Conservation (phyloP, 2,888 invertebrate species). For the Tenthredo mesomela region DNA sequence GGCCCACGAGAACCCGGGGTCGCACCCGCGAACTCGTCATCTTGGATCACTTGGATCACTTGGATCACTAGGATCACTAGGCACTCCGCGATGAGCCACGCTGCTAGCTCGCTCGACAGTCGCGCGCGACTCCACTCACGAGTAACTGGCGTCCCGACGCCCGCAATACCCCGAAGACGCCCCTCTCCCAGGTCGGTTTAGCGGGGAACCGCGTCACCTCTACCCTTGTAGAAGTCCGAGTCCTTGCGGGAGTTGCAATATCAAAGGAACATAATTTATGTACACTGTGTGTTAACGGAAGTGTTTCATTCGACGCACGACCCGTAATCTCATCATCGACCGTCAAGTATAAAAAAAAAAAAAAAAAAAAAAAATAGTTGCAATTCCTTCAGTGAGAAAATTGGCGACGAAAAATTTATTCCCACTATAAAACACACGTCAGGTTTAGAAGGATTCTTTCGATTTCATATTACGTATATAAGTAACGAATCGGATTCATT, state of each 20-base stretch:
- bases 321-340: not conserved
- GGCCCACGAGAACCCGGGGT: conserved; percentile 80
- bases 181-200: conserved; percentile 59
- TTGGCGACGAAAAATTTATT: not conserved
- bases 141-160: conserved; percentile 72
- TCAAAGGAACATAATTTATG: not conserved
- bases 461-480: conserved; percentile 1
- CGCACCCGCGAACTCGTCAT: conserved; percentile 81
- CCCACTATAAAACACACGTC: not conserved
- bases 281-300: not conserved
- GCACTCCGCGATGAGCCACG: conserved; percentile 75
- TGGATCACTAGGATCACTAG: conserved; percentile 76
- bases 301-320: not conserved
- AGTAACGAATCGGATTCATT: not conserved
- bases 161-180: conserved; percentile 68
- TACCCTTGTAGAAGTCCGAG: conserved; percentile 32
- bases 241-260: conserved; percentile 33
- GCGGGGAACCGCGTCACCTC: conserved; percentile 46
- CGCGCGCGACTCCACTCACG: conserved; percentile 73
- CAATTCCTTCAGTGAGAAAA: not conserved
- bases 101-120: conserved; percentile 72
- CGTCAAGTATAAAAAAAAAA: not conserved
- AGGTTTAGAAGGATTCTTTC: not conserved
- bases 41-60: conserved; percentile 72
- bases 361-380: not conserved